A percentile compares a stretch with the other conserved stretches of the same genome.
These are phyloP conservation scores for Sprattus sprattus DNA, from an alignment of 2,113 vertebrate genomes.

Conservation along the genomic window DNA sequence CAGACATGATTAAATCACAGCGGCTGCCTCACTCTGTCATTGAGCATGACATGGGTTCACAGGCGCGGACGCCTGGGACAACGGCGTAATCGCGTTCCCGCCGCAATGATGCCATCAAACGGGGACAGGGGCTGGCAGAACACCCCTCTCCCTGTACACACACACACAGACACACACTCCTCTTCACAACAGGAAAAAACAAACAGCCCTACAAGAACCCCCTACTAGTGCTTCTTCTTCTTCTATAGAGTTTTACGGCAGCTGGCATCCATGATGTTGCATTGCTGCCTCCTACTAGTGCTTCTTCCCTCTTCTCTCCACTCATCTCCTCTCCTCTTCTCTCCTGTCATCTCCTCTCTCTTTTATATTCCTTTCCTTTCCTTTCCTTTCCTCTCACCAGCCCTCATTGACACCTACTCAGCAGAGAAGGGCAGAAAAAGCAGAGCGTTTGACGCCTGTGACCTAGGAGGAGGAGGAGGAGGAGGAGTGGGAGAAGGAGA, in stretches of 20 bases:
- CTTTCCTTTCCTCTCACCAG: neutral
- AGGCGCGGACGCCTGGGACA: constrained; percentile 39
- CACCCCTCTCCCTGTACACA: neutral
- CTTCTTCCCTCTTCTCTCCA: neutral
- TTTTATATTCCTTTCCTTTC: too few relatives aligned
- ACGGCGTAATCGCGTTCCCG: constrained; percentile 40
- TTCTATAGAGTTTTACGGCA: too few relatives aligned
- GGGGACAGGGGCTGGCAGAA: constrained; percentile 18
- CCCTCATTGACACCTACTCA: constrained; percentile 27
- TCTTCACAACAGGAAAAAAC: neutral
- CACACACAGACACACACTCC: constrained; percentile 1
- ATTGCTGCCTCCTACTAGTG: neutral
- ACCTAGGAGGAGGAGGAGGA: constrained; percentile 41
- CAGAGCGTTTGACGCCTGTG: constrained; percentile 40
- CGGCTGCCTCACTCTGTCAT: constrained; percentile 48
- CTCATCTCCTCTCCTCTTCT: neutral
- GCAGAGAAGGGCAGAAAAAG: constrained; percentile 22
- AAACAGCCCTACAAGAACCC: neutral
- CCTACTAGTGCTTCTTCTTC: neutral
- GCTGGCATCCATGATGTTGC: too few relatives aligned
- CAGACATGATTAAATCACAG: constrained; percentile 47
- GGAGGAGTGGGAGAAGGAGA: neutral
- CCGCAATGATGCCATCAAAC: constrained; percentile 48
- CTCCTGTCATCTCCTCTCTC: neutral
- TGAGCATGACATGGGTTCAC: constrained; percentile 41